A percentile compares a stretch with the other conserved stretches of the same genome.
These are phyloP conservation scores for Mus minutoides DNA, from an alignment of 2,797 vertebrate genomes.

Conservation along the genomic window DNA sequence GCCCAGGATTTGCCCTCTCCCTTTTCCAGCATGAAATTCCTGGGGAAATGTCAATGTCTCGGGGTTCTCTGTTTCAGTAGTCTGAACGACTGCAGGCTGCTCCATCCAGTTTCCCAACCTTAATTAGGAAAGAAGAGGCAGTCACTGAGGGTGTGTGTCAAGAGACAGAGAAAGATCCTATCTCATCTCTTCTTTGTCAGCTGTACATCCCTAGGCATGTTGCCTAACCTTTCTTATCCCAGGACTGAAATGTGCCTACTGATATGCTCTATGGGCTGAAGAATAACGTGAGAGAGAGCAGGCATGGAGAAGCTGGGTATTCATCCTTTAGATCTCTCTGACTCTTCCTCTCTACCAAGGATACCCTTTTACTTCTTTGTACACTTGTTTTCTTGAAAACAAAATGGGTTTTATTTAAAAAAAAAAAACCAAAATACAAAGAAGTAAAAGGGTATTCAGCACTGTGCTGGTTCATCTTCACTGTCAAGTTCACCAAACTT, in stretches of 20 bases:
- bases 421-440: no score
- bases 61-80: not conserved
- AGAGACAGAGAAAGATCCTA: not conserved
- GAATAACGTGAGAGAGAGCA: not conserved
- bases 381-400: no score
- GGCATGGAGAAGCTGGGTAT: not conserved
- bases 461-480: not conserved
- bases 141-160: not conserved
- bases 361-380: not conserved
- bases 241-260: not conserved
- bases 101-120: not conserved
- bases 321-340: not conserved
- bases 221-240: not conserved
- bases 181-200: not conserved
- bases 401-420: no score
- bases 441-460: no score
- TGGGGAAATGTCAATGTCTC: not conserved
- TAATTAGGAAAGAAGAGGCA: not conserved
- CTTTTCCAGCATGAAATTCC: not conserved
- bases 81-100: not conserved
- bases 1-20: not conserved
- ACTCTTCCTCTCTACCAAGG: not conserved
- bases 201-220: not conserved
- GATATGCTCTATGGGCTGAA: not conserved
- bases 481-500: not conserved